These are phyloP conservation scores for Antigone vipio DNA, from an alignment of 2,113 vertebrate species.

Conservation along the genomic window DNA sequence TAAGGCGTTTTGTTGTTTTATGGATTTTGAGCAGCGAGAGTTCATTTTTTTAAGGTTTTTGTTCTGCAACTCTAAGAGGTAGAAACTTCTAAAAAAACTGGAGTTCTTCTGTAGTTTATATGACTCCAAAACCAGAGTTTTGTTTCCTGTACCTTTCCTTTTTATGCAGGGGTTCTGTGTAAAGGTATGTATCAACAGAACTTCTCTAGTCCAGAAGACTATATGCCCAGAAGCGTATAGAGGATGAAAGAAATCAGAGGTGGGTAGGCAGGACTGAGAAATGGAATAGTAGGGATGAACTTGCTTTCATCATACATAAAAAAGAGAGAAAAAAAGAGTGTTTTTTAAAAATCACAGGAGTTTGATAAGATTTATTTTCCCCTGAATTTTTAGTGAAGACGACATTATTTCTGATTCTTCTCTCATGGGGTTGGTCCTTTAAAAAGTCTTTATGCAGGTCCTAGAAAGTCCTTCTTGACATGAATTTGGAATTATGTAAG, in stretches of 20 bases:
- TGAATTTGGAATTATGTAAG: neutral
- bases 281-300: neutral
- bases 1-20: neutral
- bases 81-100: neutral
- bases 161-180: neutral
- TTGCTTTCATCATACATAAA: neutral
- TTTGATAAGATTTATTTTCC: neutral
- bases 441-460: neutral
- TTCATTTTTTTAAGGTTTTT: neutral
- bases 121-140: neutral
- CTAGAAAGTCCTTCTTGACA: neutral
- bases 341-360: neutral
- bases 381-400: neutral
- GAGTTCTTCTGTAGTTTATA: neutral
- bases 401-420: neutral
- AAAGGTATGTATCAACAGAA: neutral
- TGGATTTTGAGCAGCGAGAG: neutral
- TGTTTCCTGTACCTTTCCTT: neutral
- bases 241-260: neutral
- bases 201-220: neutral
- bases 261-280: neutral
- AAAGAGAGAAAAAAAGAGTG: accelerated
- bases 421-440: neutral
- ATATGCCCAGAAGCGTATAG: neutral
- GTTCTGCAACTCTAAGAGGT: neutral